These are phyloP conservation scores for Trachelus troglodyta DNA, from an alignment of 2,888 invertebrate species.

Conservation along the genomic window DNA sequence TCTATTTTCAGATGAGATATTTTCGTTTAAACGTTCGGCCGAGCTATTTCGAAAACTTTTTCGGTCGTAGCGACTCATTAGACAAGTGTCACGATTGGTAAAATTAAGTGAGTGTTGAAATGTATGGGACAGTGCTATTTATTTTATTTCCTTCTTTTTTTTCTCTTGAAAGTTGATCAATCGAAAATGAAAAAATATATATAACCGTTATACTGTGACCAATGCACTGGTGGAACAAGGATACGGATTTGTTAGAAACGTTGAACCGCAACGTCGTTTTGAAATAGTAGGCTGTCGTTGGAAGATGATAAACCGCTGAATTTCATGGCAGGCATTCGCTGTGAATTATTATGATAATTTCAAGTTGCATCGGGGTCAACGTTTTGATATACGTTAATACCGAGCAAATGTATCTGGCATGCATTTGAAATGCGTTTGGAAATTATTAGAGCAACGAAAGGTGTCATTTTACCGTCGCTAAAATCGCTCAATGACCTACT, in stretches of 20 bases:
- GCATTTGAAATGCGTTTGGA: neutral
- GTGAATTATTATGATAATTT: neutral
- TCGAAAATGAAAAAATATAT: too few species aligned
- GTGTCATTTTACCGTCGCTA: neutral
- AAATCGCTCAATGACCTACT: neutral
- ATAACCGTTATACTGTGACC: neutral
- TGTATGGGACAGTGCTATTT: neutral
- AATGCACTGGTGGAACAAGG: neutral
- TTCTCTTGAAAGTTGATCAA: neutral
- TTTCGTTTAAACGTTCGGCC: conserved; percentile 13
- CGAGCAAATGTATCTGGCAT: neutral
- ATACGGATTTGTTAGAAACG: neutral
- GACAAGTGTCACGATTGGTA: conserved; percentile 14
- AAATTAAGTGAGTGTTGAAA: conserved; percentile 16
- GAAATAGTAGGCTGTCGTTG: neutral
- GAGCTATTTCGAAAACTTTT: conserved; percentile 8
- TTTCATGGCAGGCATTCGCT: neutral
- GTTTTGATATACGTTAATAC: neutral
- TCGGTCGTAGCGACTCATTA: neutral
- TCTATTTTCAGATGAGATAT: conserved; percentile 26
- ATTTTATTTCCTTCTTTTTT: too few species aligned
- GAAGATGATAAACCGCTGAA: neutral
- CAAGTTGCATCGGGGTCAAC: neutral
- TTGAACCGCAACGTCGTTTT: neutral
- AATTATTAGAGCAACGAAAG: neutral